phyloP scores from a whole-genome alignment of 1,140 invertebrate species.

The Drosophila seguyi region DNA sequence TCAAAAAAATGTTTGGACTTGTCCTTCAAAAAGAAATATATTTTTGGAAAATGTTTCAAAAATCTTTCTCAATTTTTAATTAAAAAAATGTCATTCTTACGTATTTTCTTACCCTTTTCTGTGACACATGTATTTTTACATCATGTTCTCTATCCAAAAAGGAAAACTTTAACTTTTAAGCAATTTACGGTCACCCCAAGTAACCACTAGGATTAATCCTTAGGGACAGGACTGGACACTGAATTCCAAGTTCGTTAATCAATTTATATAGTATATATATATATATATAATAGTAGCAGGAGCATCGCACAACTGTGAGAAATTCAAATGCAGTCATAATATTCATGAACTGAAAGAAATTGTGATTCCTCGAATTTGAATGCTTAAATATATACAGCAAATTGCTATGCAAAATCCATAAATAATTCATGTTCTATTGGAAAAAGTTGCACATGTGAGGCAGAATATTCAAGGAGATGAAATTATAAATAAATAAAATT shows the following conservation, averaged over 20 bases:
- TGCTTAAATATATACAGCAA: slow-evolving; percentile 17
- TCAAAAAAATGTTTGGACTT: slow-evolving; percentile 1
- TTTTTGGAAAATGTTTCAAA: background rate
- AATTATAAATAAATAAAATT: slow-evolving; percentile 15
- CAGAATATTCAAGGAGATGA: slow-evolving; percentile 11
- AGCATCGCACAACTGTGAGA: background rate
- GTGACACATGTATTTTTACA: background rate
- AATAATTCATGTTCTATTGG: slow-evolving; percentile 24
- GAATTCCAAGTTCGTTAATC: slow-evolving; percentile 8
- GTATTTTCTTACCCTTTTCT: too few species aligned
- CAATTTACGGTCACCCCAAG: slow-evolving; percentile 5
- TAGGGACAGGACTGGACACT: background rate
- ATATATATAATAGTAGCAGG: too few species aligned
- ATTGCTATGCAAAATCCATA: slow-evolving; percentile 11
- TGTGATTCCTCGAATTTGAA: slow-evolving; percentile 6
- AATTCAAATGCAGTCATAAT: slow-evolving; percentile 1
- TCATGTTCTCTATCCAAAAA: background rate
- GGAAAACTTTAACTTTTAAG: slow-evolving; percentile 12
- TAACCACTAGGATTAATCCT: slow-evolving; percentile 13
- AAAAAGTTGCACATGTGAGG: slow-evolving; percentile 6
- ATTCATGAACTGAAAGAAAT: slow-evolving; percentile 4
- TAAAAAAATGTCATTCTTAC: background rate
- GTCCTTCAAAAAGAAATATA: background rate
- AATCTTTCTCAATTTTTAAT: background rate
- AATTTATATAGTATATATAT: too few species aligned